Evolutionary conservation across 2,888 invertebrate genomes (phyloP), one percentile per base, ranked within the genome.

Genomic region (Noctua pronuba): DNA sequence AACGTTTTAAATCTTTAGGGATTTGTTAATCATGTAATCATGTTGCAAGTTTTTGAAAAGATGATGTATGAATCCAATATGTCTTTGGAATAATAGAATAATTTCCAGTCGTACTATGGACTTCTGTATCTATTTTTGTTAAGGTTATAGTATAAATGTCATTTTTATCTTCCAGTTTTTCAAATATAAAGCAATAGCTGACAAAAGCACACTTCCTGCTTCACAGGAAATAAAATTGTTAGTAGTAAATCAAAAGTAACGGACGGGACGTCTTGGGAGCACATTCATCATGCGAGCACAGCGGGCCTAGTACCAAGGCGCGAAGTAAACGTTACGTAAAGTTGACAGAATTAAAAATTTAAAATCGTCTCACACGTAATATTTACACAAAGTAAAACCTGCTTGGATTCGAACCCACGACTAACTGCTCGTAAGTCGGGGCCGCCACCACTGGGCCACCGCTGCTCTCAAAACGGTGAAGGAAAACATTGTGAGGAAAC

Each of bases 211-310:
- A 28, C 41, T 73, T 70, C 31, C 31, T 28, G 55, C 2, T 31
- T 38, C 60, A 46, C 73, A 41, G 28, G 16, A 46, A 75, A 77
- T 77, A 55, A 73, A 82, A 70, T 77, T 77, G 69, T 62, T 62
- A 41, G 69, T 41, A 82, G 70, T 82, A 82, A 82, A 82, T 82
- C 69, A 82, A 73, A 73, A 2, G 60, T n/a, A 41, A 62, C 31
- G 0, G 77, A 62, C 46, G 21, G 1, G 77, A 66, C 46, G 21
- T 58, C 41, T 64, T 76, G 73, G 70, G 52, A 21, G 77, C 46
- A 62, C 55, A 73, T 77, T 35, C 28, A 58, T 82, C 78, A 64
- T 64, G 44, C 10, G 52, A 72, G 81, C 21, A 13, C 58, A 35
- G 0, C 24, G 16, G n/a, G 41, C n/a, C 41, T 60, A 10, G n/a